These are phyloP conservation scores for Diglossa cyanea DNA, from an alignment of 2,797 vertebrate species.

Conservation along the genomic window DNA sequence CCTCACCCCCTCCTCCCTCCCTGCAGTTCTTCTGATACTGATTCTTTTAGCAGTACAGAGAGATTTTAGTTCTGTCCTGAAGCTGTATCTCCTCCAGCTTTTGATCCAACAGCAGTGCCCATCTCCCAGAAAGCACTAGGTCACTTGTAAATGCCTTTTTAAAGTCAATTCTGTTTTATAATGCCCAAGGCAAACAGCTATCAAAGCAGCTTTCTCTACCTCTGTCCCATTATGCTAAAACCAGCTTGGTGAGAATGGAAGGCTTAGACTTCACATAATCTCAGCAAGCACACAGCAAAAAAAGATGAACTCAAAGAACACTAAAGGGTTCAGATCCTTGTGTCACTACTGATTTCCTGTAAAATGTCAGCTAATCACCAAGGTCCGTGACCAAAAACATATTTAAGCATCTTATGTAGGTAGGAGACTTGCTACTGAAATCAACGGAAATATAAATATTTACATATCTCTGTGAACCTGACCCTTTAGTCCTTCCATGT, in stretches of 20 bases:
- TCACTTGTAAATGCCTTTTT: conserved; percentile 48
- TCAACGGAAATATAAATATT: conserved; percentile 26
- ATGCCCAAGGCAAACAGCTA: conserved; percentile 41
- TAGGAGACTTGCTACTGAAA: not conserved
- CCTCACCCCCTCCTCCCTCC: not conserved
- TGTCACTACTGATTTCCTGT: conserved; percentile 34
- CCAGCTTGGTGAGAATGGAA: conserved; percentile 24
- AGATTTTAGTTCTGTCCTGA: conserved; percentile 4
- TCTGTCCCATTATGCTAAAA: conserved; percentile 48
- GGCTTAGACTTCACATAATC: conserved; percentile 40
- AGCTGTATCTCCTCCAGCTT: conserved; percentile 21
- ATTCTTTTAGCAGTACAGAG: conserved; percentile 23
- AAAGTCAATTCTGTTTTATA: conserved; percentile 35
- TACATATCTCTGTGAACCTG: conserved; percentile 26
- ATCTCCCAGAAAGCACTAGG: not conserved
- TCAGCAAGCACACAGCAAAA: conserved; percentile 22
- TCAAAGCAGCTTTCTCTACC: conserved; percentile 34
- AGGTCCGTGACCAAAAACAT: conserved; percentile 15
- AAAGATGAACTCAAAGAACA: conserved; percentile 29
- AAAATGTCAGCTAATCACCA: conserved; percentile 41
- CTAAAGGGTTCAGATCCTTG: conserved; percentile 14
- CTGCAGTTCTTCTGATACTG: not conserved
- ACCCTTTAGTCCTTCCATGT: not conserved
- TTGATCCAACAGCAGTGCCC: conserved; percentile 36
- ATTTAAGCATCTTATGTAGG: conserved; percentile 33